A percentile compares a stretch with the other conserved stretches of the same genome.
Conservation (phyloP, 2,113 vertebrate species). For the rabbit (Oryctolagus cuniculus) region DNA sequence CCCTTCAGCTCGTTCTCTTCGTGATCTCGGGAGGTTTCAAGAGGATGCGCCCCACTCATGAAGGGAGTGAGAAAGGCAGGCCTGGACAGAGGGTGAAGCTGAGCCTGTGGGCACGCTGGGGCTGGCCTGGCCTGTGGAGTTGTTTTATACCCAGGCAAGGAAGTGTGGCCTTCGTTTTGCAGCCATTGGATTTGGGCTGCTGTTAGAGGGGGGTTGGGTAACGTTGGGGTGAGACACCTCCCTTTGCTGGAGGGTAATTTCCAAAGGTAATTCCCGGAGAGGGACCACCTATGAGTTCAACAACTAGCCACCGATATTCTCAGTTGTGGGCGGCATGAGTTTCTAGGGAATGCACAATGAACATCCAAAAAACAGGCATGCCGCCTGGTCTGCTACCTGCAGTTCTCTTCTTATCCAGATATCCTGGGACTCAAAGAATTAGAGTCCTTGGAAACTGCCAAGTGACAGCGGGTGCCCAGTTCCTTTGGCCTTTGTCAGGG, state of each 20-base stretch:
- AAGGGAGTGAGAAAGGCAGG: not conserved
- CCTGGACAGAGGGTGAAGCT: not conserved
- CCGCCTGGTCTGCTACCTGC: not conserved
- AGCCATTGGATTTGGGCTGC: not conserved
- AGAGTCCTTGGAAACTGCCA: not conserved
- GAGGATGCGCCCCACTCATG: not conserved
- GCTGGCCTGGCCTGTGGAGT: not conserved
- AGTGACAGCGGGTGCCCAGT: not conserved
- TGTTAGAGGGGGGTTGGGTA: not conserved
- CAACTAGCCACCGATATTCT: not conserved
- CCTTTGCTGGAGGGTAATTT: not conserved
- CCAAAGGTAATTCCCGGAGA: not conserved
- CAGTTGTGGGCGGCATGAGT: not conserved
- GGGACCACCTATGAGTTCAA: not conserved
- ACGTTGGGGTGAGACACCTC: not conserved
- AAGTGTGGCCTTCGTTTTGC: not conserved
- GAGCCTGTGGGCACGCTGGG: not conserved
- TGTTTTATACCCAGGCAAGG: not conserved
- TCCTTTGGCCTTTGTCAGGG: not conserved
- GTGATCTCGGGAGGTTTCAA: not conserved
- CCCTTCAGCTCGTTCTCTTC: not conserved
- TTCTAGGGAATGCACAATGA: not conserved
- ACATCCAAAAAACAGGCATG: not conserved
- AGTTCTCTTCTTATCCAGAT: not conserved
- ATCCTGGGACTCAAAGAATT: conserved; percentile 22